Evolutionary conservation across 2,797 vertebrate species (phyloP).

Genomic region (Sebastolobus alascanus): DNA sequence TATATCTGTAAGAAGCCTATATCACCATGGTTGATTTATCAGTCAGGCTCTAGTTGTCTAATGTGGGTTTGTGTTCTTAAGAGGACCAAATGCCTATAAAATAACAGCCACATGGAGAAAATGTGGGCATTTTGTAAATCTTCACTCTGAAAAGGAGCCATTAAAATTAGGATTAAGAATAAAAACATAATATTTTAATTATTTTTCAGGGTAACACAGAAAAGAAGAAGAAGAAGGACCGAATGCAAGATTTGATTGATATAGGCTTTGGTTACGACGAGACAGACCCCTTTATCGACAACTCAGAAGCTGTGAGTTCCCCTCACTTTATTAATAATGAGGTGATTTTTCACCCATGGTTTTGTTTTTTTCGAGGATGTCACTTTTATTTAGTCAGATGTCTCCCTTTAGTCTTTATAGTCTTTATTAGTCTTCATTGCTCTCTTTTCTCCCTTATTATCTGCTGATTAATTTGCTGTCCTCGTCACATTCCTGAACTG

Average conservation of each 20-base stretch:
- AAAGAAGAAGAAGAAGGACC: conserved; percentile 93
- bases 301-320: conserved; percentile 96
- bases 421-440: too few species aligned
- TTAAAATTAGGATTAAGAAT: background rate
- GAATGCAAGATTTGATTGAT: conserved; percentile 96
- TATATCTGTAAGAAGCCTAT: background rate
- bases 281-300: conserved; percentile 98
- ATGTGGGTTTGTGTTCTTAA: background rate
- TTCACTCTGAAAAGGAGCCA: background rate
- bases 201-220: conserved; percentile 71
- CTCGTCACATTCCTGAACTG: conserved; percentile 33
- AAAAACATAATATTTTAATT: conserved; percentile 16
- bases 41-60: background rate
- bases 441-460: conserved; percentile 22
- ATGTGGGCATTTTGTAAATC: background rate
- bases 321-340: conserved; percentile 5
- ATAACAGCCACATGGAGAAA: background rate
- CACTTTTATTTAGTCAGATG: conserved; percentile 18
- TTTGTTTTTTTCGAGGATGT: background rate
- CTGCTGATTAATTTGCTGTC: conserved; percentile 27
- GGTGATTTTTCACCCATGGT: background rate
- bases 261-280: conserved; percentile 98
- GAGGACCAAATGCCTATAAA: background rate
- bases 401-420: conserved; percentile 10
- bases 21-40: background rate